phyloP scores from a whole-genome alignment of 2,888 invertebrate species.

The Dynastes hyllus region DNA sequence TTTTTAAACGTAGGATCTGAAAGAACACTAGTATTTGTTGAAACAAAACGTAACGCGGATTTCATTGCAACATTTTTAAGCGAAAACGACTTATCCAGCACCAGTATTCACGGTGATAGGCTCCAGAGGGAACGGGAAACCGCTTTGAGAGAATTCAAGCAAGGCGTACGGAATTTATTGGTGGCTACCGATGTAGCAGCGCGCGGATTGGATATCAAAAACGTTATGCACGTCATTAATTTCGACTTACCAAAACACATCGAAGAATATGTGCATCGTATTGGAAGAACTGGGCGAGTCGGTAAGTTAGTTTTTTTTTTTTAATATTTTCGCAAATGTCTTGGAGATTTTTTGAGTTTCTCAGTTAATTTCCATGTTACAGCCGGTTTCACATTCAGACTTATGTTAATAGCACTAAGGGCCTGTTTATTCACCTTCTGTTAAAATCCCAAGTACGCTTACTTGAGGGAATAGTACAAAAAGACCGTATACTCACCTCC shows the following conservation, averaged over 20 bases:
- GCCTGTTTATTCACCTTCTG: too few species aligned
- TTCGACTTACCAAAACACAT: conserved; percentile 92
- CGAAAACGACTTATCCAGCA: conserved; percentile 81
- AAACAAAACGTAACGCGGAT: conserved; percentile 92
- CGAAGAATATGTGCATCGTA: conserved; percentile 96
- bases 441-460: too few species aligned
- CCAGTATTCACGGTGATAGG: conserved; percentile 85
- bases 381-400: too few species aligned
- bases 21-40: conserved; percentile 90
- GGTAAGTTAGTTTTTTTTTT: conserved; percentile 71
- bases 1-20: conserved; percentile 57
- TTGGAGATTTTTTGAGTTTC: too few species aligned
- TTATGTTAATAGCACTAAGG: too few species aligned
- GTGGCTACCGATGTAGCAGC: conserved; percentile 98
- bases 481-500: too few species aligned
- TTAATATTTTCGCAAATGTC: not conserved
- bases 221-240: conserved; percentile 92
- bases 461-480: too few species aligned
- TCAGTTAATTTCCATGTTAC: too few species aligned
- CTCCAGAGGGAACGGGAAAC: conserved; percentile 82
- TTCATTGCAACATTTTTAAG: conserved; percentile 89
- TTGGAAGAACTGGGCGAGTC: conserved; percentile 95
- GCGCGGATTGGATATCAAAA: conserved; percentile 91
- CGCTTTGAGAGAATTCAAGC: conserved; percentile 86
- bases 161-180: conserved; percentile 83